Percentiles rank a stretch among this genome's conserved stretches.
Evolutionary conservation across 64 coral and sea anemone genomes (phyloP).

Genomic region (Dendrophyllia cribrosa): DNA sequence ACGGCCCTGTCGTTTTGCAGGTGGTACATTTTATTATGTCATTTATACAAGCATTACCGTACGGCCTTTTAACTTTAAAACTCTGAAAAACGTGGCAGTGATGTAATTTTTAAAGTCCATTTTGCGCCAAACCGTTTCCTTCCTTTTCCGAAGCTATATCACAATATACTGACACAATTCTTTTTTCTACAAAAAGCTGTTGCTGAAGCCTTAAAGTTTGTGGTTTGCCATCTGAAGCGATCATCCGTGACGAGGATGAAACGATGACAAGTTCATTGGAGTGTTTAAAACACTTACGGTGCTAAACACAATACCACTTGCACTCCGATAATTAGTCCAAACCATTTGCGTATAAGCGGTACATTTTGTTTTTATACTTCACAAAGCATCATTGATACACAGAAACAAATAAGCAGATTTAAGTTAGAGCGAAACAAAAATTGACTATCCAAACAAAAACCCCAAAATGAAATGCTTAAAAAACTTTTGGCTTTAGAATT

Average conservation of each 20-base stretch:
- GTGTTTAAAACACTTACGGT: background rate
- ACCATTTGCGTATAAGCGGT: background rate
- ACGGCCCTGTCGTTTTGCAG: background rate
- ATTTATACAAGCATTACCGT: slow-evolving; percentile 21
- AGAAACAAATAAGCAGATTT: background rate
- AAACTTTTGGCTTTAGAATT: too few relatives aligned
- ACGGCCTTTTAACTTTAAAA: background rate
- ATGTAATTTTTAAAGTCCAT: slow-evolving; percentile 7
- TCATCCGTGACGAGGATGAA: background rate
- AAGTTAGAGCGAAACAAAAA: too few relatives aligned
- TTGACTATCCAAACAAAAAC: too few relatives aligned
- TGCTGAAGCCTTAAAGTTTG: background rate
- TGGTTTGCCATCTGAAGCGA: background rate
- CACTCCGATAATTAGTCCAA: background rate
- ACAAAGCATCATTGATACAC: background rate
- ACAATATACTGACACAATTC: background rate
- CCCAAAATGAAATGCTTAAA: too few relatives aligned
- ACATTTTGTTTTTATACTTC: background rate
- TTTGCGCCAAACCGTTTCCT: background rate
- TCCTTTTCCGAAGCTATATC: background rate
- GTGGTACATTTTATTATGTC: slow-evolving; percentile 54
- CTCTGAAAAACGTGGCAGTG: background rate
- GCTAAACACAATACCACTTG: background rate
- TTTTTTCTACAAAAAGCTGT: too few relatives aligned
- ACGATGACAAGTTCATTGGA: background rate